These are phyloP conservation scores for Oeneis ivallda DNA, from an alignment of 2,888 invertebrate genomes.

Conservation along the genomic window DNA sequence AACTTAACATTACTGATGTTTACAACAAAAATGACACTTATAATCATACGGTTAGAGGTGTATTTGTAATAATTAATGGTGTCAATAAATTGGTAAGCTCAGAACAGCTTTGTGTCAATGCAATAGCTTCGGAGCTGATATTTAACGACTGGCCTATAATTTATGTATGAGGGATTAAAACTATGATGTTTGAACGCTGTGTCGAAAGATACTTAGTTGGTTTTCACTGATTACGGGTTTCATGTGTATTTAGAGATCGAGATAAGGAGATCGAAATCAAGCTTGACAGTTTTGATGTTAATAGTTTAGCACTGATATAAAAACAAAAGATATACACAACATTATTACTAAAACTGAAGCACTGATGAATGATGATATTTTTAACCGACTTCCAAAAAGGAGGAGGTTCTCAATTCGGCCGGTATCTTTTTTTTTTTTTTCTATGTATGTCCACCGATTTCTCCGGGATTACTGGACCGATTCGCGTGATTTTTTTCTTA, in stretches of 20 bases:
- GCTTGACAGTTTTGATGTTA: constrained; percentile 26
- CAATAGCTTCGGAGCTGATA: constrained; percentile 72
- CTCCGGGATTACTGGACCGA: too few species aligned
- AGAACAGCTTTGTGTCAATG: constrained; percentile 69
- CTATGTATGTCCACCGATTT: too few species aligned
- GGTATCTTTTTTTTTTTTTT: too few species aligned
- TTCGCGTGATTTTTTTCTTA: too few species aligned
- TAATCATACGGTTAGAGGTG: constrained; percentile 42
- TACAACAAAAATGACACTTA: constrained; percentile 47
- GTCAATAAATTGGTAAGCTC: constrained; percentile 51
- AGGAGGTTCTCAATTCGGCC: too few species aligned
- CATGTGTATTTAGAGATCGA: constrained; percentile 38
- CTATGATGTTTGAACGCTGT: constrained; percentile 59
- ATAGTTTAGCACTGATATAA: neutral
- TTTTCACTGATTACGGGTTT: constrained; percentile 51
- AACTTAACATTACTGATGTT: constrained; percentile 37
- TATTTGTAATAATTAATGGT: constrained; percentile 38
- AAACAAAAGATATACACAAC: neutral
- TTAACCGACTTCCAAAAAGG: too few species aligned
- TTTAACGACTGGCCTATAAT: constrained; percentile 71
- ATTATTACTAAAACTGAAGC: too few species aligned
- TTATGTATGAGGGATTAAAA: constrained; percentile 72
- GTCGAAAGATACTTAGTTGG: constrained; percentile 57
- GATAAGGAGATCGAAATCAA: constrained; percentile 36
- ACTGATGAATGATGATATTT: too few species aligned